phyloP scores from a whole-genome alignment of 2,888 invertebrate genomes.

The Neoaliturus tenellus region DNA sequence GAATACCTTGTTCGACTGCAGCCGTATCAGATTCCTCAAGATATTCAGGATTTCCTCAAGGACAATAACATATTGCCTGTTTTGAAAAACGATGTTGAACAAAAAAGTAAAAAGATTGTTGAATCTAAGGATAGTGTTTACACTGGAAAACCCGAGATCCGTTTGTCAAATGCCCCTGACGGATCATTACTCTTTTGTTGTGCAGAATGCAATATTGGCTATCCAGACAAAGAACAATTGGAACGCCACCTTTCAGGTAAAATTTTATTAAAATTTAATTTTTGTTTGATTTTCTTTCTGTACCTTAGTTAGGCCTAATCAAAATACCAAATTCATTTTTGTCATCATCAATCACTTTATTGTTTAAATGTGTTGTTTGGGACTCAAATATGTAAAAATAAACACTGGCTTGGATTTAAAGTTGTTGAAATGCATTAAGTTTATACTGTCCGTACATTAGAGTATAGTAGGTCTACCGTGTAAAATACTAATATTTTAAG shows the following conservation, averaged over 20 bases:
- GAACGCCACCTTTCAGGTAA: slow-evolving; percentile 47
- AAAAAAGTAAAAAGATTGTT: slow-evolving; percentile 5
- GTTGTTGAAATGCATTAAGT: no score
- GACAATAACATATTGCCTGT: slow-evolving; percentile 39
- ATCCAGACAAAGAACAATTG: slow-evolving; percentile 27
- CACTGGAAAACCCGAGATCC: slow-evolving; percentile 17
- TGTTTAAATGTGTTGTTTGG: no score
- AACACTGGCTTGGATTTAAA: no score
- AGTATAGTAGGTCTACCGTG: no score
- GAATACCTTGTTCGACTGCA: slow-evolving; percentile 46
- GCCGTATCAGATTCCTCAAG: slow-evolving; percentile 36
- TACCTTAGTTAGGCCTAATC: no score
- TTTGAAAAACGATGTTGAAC: background rate
- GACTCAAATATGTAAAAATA: no score
- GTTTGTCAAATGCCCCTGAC: slow-evolving; percentile 43
- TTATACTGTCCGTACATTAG: no score
- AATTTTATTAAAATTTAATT: no score
- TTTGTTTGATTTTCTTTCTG: no score
- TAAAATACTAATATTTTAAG: no score
- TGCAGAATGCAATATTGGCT: slow-evolving; percentile 47
- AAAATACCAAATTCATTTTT: no score
- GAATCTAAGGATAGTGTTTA: slow-evolving; percentile 4
- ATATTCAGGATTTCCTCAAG: slow-evolving; percentile 49
- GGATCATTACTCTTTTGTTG: slow-evolving; percentile 48
- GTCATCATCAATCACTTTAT: no score